Conservation (phyloP, 2,888 invertebrate genomes). For the Napeogenes inachia region DNA sequence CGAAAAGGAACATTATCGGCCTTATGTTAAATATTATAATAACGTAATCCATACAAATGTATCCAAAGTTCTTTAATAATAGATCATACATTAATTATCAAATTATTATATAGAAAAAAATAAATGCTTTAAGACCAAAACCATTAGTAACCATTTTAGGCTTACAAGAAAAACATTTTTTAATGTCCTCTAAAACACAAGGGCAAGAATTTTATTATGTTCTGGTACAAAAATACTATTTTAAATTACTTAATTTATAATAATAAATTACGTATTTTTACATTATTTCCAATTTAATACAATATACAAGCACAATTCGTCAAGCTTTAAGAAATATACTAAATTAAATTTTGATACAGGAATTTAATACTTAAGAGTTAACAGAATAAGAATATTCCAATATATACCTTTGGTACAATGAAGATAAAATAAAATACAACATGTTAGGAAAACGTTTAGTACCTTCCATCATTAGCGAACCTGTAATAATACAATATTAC, state of each 20-base stretch:
- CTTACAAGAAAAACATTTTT: not conserved
- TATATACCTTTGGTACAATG: slow-evolving; percentile 28
- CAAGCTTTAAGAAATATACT: not conserved
- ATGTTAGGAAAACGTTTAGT: slow-evolving; percentile 16
- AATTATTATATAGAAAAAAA: slow-evolving; percentile 25
- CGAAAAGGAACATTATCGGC: slow-evolving; percentile 49
- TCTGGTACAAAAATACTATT: slow-evolving; percentile 63
- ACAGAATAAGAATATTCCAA: slow-evolving; percentile 16
- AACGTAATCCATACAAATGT: not conserved
- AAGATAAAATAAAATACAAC: slow-evolving; percentile 21
- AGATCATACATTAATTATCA: not conserved
- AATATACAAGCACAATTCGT: slow-evolving; percentile 15
- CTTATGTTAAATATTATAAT: slow-evolving; percentile 3
- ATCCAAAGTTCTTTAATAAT: slow-evolving; percentile 6
- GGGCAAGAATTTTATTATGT: slow-evolving; percentile 27
- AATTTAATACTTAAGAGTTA: slow-evolving; percentile 9
- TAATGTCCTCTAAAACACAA: not conserved
- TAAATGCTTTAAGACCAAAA: slow-evolving; percentile 45
- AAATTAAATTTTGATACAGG: not conserved
- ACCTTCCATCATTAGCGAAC: slow-evolving; percentile 16
- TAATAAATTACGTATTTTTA: slow-evolving; percentile 27
- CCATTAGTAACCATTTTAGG: not conserved
- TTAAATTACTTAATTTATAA: slow-evolving; percentile 35
- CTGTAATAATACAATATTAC: too few species aligned
- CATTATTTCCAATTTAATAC: slow-evolving; percentile 17